Evolutionary conservation across 1,140 invertebrate genomes (phyloP).

Genomic region (Dendrolimus kikuchii): DNA sequence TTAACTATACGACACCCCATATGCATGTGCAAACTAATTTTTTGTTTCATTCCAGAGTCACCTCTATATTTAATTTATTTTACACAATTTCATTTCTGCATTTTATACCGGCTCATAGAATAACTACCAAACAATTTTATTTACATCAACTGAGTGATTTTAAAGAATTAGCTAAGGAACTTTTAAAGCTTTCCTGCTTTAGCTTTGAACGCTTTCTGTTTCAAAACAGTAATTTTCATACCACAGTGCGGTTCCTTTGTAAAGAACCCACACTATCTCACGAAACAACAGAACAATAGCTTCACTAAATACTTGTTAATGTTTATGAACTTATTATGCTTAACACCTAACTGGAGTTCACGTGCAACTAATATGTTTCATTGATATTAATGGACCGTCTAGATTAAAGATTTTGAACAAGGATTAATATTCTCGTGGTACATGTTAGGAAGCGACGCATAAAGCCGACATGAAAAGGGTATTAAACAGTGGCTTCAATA

Average conservation of each 20-base stretch:
- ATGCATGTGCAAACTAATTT: no score
- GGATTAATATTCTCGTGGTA: conserved; percentile 55
- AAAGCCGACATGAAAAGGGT: conserved; percentile 62
- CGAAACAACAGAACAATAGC: conserved; percentile 5
- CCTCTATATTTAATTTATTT: no score
- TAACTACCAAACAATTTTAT: no score
- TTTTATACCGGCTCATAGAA: no score
- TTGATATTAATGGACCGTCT: conserved; percentile 49
- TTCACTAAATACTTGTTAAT: conserved; percentile 5
- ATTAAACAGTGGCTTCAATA: conserved; percentile 65
- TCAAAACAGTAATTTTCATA: neutral
- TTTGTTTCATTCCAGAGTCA: no score
- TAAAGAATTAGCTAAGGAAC: no score
- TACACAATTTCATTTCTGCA: no score
- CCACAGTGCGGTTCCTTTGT: conserved; percentile 12
- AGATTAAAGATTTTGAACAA: conserved; percentile 46
- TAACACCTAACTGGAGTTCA: conserved; percentile 7
- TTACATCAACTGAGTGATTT: no score
- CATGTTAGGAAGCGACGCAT: conserved; percentile 48
- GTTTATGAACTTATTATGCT: neutral
- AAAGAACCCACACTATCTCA: neutral
- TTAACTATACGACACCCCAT: no score
- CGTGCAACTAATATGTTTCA: conserved; percentile 14
- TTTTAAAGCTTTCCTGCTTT: no score
- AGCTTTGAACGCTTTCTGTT: no score